Base-by-base conservation (phyloP, 2,888 invertebrate species). In the Sphaerophoria rueppellii region DNA sequence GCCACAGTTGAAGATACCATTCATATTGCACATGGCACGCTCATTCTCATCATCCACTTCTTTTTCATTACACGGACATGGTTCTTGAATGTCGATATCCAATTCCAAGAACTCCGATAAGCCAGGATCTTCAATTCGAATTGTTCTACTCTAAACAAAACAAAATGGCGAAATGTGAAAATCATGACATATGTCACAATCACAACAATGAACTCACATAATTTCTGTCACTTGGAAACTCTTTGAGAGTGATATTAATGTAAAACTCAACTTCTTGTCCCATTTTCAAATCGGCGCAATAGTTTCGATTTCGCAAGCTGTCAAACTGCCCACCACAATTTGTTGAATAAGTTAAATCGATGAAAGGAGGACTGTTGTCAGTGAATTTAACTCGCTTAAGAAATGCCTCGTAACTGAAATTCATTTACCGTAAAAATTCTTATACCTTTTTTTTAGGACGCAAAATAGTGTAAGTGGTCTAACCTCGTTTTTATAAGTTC, bases 401-500 rank as follows among this genome's bases (percentile, higher is more conserved):
- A 86, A 96, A 95, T 88, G 95, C 94, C 92, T 95, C 94, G 89
- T 97, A 97, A 87, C 91, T 91, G 57, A 9, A 80, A 82, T 50
- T 7, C 34, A 6, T 40, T 40, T 6, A 7, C 4, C 40, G 9
- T n/a, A 40, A 40, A 40, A 40, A 40, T 40, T 40, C 0, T 34
- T 37, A 57, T 24, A 7, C 6, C 4, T 16, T 52, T 24, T 52
- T 24, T 52, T n/a, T n/a, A n/a, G n/a, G n/a, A n/a, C n/a, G n/a
- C n/a, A n/a, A n/a, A n/a, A n/a, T n/a, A n/a, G 48, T 52, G n/a
- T n/a, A 43, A 7, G 12, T 5, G 12, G 12, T 11, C 34, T n/a
- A 37, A 91, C 91, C 97, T 96, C 86, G 94, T 94, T 88, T 95
- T 94, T 58, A 98, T 95, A 67, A 98, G 93, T 83, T 96, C 94